phyloP scores from a whole-genome alignment of 2,888 invertebrate species.

The Eupithecia subumbrata region DNA sequence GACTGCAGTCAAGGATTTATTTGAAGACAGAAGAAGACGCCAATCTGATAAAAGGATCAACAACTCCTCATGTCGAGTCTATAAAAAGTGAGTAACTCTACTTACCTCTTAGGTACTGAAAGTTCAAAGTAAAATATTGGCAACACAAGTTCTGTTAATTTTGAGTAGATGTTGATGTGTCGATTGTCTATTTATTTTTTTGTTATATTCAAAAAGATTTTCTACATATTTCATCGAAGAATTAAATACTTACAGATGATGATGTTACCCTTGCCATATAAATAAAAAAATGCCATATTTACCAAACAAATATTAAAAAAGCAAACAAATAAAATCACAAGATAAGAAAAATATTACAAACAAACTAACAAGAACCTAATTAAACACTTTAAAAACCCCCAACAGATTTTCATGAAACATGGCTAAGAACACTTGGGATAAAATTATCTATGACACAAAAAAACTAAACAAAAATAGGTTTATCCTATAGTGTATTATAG shows the following conservation, averaged over 20 bases:
- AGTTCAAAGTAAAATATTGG: neutral
- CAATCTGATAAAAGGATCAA: conserved; percentile 97
- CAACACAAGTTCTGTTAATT: neutral
- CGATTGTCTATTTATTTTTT: neutral
- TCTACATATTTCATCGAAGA: neutral
- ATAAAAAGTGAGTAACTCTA: conserved; percentile 88
- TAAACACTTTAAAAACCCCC: no score
- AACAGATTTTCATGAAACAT: no score
- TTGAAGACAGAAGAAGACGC: conserved; percentile 95
- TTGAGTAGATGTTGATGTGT: neutral
- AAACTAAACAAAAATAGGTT: no score
- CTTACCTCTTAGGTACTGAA: neutral
- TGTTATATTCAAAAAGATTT: neutral
- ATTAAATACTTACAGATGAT: neutral
- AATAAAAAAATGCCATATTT: neutral
- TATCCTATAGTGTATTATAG: no score
- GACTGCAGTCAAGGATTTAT: conserved; percentile 97
- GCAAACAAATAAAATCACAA: no score
- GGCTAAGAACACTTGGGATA: no score
- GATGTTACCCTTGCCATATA: neutral
- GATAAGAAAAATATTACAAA: no score
- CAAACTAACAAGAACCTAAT: no score
- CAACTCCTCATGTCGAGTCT: conserved; percentile 95
- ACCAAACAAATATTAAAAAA: neutral
- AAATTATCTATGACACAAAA: no score